Base-by-base conservation (phyloP, 2,888 invertebrate genomes). In the Druceiella hillmani region DNA sequence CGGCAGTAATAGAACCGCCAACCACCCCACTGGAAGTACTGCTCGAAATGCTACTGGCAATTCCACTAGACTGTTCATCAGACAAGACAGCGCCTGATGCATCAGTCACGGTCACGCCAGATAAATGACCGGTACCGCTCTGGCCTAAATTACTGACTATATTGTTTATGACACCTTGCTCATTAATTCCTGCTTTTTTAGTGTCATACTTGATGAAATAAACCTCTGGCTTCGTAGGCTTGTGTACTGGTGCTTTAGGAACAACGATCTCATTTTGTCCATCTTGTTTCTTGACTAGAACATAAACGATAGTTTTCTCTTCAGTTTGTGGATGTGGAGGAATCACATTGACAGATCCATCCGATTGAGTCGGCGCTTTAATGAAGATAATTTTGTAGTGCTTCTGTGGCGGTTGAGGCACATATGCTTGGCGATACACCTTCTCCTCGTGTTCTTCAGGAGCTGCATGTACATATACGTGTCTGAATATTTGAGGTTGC, bases 301-400 rank as follows among this genome's bases (percentile, higher is more conserved):
- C 85, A 61, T 86, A 85, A 48, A 85, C 83, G 46, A 84, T 74
- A 9, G 84, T 85, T 62, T 84, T 85, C 54, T 83, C 81, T 57
- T 82, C 81, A 54, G 79, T 79, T 53, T 81, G 83, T 43, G 75
- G 75, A 49, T 78, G 75, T 5, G 79, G 68, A 34, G 83, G 81
- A 41, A 84, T 76, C 7, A 79, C 62, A 44, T 83, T 83, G 3
- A 79, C 81, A 20, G 78, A 75, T 29, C 77, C 76, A 22, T 76
- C 76, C 28, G 76, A 72, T 45, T 78, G 72, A 20, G 77, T 71
- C 32, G 85, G 85, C 6, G 84, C 79, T 60, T 85, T 85, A 56
- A 86, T 84, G 69, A 86, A 85, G 58, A 86, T 83, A 51, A 86
- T 83, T 57, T 85, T 85, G 72, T 85, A 83, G 58, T 84, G 83